These are phyloP conservation scores for Drosophila mercatorum DNA, from an alignment of 2,888 invertebrate genomes.

Conservation along the genomic window DNA sequence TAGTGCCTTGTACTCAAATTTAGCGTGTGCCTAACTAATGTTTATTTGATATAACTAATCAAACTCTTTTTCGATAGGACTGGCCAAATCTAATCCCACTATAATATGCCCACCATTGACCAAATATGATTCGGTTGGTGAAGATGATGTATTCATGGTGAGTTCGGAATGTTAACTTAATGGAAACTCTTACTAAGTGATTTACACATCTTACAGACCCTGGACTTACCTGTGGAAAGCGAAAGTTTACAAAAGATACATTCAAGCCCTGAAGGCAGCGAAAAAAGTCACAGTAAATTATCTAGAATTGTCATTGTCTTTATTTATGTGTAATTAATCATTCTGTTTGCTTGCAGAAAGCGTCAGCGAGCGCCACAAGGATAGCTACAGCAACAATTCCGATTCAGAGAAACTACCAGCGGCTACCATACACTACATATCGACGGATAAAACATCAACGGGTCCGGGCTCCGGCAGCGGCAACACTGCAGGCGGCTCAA, in stretches of 20 bases:
- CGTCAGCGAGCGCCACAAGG: conserved; percentile 79
- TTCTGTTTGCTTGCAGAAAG: conserved; percentile 73
- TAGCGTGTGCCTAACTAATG: neutral
- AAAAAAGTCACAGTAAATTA: conserved; percentile 84
- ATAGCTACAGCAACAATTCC: conserved; percentile 73
- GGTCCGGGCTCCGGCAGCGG: conserved; percentile 41
- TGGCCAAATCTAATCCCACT: conserved; percentile 90
- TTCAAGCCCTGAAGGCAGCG: conserved; percentile 88
- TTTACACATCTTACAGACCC: conserved; percentile 87
- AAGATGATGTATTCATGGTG: conserved; percentile 98
- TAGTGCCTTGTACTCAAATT: conserved; percentile 63
- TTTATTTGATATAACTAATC: conserved; percentile 13
- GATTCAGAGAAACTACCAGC: conserved; percentile 80
- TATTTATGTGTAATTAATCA: neutral
- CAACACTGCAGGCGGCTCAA: conserved; percentile 26
- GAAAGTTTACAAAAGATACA: conserved; percentile 87
- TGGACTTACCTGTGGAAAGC: conserved; percentile 93
- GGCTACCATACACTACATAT: conserved; percentile 87
- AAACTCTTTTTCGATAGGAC: conserved; percentile 85
- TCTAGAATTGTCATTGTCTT: neutral
- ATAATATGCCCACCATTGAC: conserved; percentile 83
- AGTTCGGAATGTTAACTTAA: conserved; percentile 64
- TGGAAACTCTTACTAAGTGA: neutral
- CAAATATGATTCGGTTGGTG: conserved; percentile 90
- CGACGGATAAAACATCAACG: conserved; percentile 83